Evolutionary conservation across 2,113 vertebrate species (phyloP), one percentile per base, ranked within the genome.

Genomic region (Corythoichthys haematopterus): DNA sequence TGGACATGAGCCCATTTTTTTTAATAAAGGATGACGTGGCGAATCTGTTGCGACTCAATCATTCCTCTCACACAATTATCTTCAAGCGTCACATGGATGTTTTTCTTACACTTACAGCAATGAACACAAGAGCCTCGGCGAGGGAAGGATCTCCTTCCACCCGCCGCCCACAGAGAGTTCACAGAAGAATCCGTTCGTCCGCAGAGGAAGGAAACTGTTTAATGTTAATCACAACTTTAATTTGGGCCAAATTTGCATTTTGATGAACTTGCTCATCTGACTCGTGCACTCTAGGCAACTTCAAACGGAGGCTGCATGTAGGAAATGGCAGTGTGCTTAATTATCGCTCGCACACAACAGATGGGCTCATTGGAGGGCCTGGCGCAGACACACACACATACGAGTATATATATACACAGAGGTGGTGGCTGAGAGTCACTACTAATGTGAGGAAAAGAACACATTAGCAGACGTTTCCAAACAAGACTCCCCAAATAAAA

Each of bases 171-270:
- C 71, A 75, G 73, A 52, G 65, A 81, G 89, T 92, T 92, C 90
- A 88, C 91, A 90, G 92, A 93, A 90, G 93, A 93, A 94, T 95
- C 92, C 94, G 93, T 94, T 94, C 94, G 94, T 92, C 95, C 91
- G 94, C 94, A 92, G 93, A 80, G 60, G 37, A 52, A 53, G 93
- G 94, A 94, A 95, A 95, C 95, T 95, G 94, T 95, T 94, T 95
- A 97, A 95, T 96, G 95, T 96, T 96, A 96, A 96, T 96, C 95
- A 96, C 94, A 95, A 97, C 94, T 96, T 95, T 97, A 96, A 96
- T 97, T 97, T 96, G 94, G 94, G 93, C 91, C 88, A 91, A 94
- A 97, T 96, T 97, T 94, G 94, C 96, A 98, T 96, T 98, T 98
- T 98, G 95, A 98, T 98, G 95, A 98, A 96, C 94, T 96, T 93